Percentiles rank a stretch among this genome's conserved stretches.
phyloP scores from a whole-genome alignment of 64 coral and sea anemone species.

The Montipora sp. region DNA sequence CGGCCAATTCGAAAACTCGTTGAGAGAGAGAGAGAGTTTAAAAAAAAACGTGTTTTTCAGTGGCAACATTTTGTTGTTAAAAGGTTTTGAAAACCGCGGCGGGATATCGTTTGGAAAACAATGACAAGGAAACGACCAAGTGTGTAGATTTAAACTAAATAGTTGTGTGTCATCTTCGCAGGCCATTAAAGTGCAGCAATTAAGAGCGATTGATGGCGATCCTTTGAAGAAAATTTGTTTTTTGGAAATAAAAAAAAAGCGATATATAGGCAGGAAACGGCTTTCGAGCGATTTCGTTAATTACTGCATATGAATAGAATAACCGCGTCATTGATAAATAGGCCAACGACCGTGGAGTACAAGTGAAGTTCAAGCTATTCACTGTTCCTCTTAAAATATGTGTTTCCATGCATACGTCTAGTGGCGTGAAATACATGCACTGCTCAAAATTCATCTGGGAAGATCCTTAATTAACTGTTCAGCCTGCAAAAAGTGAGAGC shows the following conservation, averaged over 20 bases:
- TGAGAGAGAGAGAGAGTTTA: too few species aligned
- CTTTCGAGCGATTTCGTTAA: constrained; percentile 32
- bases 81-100: not conserved
- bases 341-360: not conserved
- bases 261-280: constrained; percentile 17
- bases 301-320: not conserved
- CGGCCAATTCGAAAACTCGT: not conserved
- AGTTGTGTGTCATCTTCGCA: constrained; percentile 15
- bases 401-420: constrained; percentile 37
- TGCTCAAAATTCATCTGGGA: too few species aligned
- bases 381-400: not conserved
- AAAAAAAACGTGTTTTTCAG: constrained; percentile 5
- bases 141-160: constrained; percentile 38
- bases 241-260: constrained; percentile 13
- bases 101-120: constrained; percentile 36
- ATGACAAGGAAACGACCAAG: constrained; percentile 34
- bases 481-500: not conserved
- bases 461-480: too few species aligned
- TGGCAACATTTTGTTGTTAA: constrained; percentile 18
- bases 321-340: constrained; percentile 10
- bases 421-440: constrained; percentile 1
- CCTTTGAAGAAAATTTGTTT: constrained; percentile 48
- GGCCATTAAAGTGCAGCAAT: constrained; percentile 34
- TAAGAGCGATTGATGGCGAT: constrained; percentile 20
- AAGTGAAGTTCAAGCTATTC: constrained; percentile 7